phyloP scores from a whole-genome alignment of 37 sponge, comb jelly and placozoan species.

The Hormiphora californensis region DNA sequence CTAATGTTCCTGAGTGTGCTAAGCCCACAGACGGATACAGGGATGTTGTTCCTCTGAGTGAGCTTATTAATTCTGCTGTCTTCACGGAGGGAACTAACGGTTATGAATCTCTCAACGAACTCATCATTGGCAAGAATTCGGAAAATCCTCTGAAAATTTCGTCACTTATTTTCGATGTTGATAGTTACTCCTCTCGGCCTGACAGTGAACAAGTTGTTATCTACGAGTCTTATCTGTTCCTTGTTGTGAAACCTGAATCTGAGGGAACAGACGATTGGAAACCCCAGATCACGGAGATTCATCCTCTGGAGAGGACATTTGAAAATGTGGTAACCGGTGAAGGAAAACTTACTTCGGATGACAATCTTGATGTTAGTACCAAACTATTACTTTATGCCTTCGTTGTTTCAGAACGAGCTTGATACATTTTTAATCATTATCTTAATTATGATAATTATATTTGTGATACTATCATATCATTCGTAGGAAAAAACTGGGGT shows the following conservation, averaged over 20 bases:
- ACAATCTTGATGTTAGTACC: no score
- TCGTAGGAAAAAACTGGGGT: neutral
- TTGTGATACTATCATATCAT: neutral
- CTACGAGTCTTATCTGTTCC: conserved; percentile 10
- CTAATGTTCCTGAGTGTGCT: neutral
- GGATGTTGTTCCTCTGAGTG: no score
- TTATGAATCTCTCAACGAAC: neutral
- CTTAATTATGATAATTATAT: neutral
- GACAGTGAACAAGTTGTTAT: no score
- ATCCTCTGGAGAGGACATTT: neutral
- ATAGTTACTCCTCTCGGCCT: neutral
- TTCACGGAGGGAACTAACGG: neutral
- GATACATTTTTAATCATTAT: neutral
- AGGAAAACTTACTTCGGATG: no score
- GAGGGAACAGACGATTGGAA: neutral
- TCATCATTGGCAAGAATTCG: neutral
- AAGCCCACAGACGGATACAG: no score
- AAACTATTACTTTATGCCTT: no score
- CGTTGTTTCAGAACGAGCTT: no score
- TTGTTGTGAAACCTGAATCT: neutral
- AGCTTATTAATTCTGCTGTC: neutral
- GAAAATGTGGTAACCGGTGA: neutral
- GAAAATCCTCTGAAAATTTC: neutral
- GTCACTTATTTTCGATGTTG: neutral
- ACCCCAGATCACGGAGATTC: neutral